These are phyloP conservation scores for Conus ventricosus DNA, from an alignment of 1,140 invertebrate species.

Conservation along the genomic window DNA sequence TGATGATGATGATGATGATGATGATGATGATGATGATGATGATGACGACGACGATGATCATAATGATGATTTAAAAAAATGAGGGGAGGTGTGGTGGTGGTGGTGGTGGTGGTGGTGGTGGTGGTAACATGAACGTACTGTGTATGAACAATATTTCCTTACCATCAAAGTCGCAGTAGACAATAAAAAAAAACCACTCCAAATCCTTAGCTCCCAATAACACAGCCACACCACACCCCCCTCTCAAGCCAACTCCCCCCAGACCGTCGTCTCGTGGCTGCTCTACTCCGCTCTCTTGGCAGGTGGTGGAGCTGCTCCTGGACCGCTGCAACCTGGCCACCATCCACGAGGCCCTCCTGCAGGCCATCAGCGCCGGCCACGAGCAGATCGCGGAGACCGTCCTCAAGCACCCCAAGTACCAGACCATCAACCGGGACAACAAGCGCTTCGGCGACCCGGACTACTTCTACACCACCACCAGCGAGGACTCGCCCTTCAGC, in stretches of 20 bases:
- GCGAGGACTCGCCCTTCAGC: constrained; percentile 68
- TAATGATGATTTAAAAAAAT: too few relatives aligned
- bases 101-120: too few relatives aligned
- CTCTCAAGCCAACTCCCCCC: not conserved
- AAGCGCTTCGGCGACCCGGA: constrained; percentile 66
- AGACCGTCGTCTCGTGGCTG: too few relatives aligned
- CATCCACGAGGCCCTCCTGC: constrained; percentile 71
- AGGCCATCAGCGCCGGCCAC: constrained; percentile 72
- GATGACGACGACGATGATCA: too few relatives aligned
- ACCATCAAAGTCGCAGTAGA: too few relatives aligned
- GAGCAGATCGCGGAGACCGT: constrained; percentile 72
- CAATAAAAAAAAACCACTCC: too few relatives aligned
- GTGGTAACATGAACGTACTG: too few relatives aligned
- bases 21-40: not conserved
- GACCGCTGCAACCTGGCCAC: constrained; percentile 66
- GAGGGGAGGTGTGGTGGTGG: too few relatives aligned
- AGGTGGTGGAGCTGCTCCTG: constrained; percentile 71
- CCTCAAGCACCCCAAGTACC: constrained; percentile 71
- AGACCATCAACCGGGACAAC: constrained; percentile 64
- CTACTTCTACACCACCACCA: constrained; percentile 64
- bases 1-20: not conserved
- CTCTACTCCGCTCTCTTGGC: not conserved
- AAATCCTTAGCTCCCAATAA: too few relatives aligned
- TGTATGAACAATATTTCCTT: too few relatives aligned
- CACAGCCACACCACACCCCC: not conserved